Evolutionary conservation across 2,888 invertebrate species (phyloP).

Genomic region (Conomelus anceps): DNA sequence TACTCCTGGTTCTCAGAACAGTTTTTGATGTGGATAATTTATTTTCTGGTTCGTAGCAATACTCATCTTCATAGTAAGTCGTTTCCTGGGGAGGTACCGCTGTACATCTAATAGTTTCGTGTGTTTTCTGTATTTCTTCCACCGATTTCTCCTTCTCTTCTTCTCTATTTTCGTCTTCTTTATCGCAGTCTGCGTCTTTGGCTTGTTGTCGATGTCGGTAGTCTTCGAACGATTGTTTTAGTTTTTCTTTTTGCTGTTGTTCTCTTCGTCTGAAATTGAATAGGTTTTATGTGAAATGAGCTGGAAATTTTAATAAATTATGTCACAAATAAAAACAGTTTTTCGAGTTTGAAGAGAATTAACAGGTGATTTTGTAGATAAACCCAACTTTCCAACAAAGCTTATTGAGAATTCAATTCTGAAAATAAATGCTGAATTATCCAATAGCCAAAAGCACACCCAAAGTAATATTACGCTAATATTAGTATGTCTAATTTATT

Average conservation of each 20-base stretch:
- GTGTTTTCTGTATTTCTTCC: background rate
- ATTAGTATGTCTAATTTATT: too few relatives aligned
- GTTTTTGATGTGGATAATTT: conserved; percentile 33
- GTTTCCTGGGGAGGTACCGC: background rate
- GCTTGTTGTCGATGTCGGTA: background rate
- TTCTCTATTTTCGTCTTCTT: background rate
- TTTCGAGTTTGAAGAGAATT: too few relatives aligned
- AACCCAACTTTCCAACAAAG: too few relatives aligned
- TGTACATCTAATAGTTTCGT: background rate
- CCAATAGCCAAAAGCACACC: too few relatives aligned
- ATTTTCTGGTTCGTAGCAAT: conserved; percentile 35
- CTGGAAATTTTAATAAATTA: too few relatives aligned
- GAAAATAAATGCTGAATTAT: too few relatives aligned
- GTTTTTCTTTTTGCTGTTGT: background rate
- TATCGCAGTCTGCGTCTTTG: background rate
- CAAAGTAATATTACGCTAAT: too few relatives aligned
- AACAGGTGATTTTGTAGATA: too few relatives aligned
- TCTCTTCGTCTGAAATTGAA: background rate
- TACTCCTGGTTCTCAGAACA: conserved; percentile 35
- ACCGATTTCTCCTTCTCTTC: background rate
- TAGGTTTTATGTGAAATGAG: too few relatives aligned
- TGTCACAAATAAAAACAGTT: too few relatives aligned
- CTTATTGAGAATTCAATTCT: too few relatives aligned
- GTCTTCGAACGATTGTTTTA: background rate
- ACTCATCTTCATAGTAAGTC: conserved; percentile 34